These are phyloP conservation scores for Philereme vetulata DNA, from an alignment of 2,888 invertebrate genomes.

Conservation along the genomic window DNA sequence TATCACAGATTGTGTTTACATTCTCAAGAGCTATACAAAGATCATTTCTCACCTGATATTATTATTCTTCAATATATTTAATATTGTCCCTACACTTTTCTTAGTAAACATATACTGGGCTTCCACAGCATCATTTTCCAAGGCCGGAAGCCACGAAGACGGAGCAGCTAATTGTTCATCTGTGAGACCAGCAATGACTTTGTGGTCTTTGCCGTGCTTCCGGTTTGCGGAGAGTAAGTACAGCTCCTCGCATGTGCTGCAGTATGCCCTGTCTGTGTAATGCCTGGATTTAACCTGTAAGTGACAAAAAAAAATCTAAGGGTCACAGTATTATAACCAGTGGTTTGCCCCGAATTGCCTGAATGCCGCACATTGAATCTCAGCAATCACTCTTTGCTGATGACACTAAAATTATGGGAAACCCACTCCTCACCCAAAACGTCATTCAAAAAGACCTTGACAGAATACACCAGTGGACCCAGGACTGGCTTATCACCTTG, in stretches of 20 bases:
- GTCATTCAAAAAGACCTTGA: no score
- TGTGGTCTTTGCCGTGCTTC: conserved; percentile 84
- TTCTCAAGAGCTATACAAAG: no score
- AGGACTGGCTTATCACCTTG: no score
- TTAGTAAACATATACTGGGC: conserved; percentile 94
- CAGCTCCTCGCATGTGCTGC: conserved; percentile 85
- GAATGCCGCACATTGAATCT: no score
- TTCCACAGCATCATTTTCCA: conserved; percentile 90
- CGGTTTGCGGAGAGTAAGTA: conserved; percentile 62
- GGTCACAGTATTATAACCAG: no score
- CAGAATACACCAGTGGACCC: no score
- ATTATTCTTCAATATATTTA: conserved; percentile 84
- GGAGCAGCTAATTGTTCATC: conserved; percentile 85
- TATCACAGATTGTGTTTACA: no score
- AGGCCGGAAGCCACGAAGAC: conserved; percentile 86
- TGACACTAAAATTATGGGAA: no score
- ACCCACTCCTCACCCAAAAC: no score
- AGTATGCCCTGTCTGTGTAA: conserved; percentile 83
- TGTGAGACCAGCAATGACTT: conserved; percentile 76
- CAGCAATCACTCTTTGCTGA: no score
- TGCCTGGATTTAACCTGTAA: conserved; percentile 70
- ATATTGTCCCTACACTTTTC: conserved; percentile 85
- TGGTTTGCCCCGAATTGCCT: no score
- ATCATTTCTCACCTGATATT: conserved; percentile 78
- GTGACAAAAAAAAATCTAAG: not conserved